Conservation (phyloP, 1,140 invertebrate genomes). For the Drosophila miranda region DNA sequence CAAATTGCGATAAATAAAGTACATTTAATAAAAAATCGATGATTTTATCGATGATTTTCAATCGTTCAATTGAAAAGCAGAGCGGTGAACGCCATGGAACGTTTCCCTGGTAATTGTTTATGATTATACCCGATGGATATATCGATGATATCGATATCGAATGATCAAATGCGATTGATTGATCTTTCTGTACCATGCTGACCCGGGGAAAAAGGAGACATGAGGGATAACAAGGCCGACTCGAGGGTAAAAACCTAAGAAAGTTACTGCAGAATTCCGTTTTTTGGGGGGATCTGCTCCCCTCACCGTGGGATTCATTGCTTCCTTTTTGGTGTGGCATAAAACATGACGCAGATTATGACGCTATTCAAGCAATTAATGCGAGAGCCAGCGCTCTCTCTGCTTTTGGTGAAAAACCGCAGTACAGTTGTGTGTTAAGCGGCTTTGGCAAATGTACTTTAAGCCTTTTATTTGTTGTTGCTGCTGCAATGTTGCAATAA, state of each 20-base stretch:
- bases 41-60: no score
- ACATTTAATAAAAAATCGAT: no score
- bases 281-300: neutral
- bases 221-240: constrained; percentile 1
- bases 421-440: constrained; percentile 64
- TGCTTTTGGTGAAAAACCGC: constrained; percentile 34
- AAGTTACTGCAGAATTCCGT: neutral
- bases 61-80: no score
- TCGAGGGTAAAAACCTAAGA: constrained; percentile 5
- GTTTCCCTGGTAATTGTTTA: no score
- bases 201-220: neutral
- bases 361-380: constrained; percentile 44
- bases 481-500: constrained; percentile 41
- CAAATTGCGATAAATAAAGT: no score
- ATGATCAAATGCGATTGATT: no score
- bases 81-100: no score
- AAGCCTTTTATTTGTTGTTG: constrained; percentile 41
- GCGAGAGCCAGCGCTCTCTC: constrained; percentile 14
- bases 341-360: constrained; percentile 54
- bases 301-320: constrained; percentile 16
- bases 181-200: no score
- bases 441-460: constrained; percentile 60
- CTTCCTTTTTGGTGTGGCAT: constrained; percentile 43
- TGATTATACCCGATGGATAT: no score
- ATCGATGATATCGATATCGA: no score